These are phyloP conservation scores for Megalurothrips usitatus DNA, from an alignment of 2,888 invertebrate genomes.

Conservation along the genomic window DNA sequence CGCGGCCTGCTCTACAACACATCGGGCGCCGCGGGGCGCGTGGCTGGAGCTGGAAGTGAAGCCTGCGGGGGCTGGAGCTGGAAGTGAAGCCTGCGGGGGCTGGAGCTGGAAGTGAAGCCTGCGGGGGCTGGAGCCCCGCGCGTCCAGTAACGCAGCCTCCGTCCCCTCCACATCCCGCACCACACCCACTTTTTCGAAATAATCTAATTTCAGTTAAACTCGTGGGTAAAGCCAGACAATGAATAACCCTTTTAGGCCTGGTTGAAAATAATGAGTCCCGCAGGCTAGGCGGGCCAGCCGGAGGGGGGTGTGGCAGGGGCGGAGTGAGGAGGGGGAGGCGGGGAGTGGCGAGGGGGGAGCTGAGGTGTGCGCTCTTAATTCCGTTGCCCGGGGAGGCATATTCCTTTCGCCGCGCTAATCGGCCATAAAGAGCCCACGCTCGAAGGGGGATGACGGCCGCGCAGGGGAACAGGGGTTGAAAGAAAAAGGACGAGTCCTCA, in stretches of 20 bases:
- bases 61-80: no score
- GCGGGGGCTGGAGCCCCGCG: no score
- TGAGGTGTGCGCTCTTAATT: neutral
- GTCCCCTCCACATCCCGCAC: neutral
- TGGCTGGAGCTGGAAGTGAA: no score
- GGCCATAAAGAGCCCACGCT: neutral
- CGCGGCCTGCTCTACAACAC: no score
- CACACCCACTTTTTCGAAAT: neutral
- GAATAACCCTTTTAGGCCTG: conserved; percentile 31
- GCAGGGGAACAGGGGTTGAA: no score
- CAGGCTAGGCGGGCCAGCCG: neutral
- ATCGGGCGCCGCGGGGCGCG: no score
- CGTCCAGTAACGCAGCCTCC: no score
- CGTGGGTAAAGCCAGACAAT: conserved; percentile 29
- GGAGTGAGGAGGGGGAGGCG: neutral
- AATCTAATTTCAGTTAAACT: conserved; percentile 17
- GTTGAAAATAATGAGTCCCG: conserved; percentile 14
- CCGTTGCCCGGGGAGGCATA: neutral
- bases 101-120: no score
- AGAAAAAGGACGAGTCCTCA: no score
- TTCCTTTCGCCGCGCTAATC: neutral
- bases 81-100: no score
- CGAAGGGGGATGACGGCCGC: no score
- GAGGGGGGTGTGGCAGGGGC: neutral
- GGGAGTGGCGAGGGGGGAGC: neutral